phyloP scores from a whole-genome alignment of 2,797 vertebrate genomes.

The Anguilla obscura region DNA sequence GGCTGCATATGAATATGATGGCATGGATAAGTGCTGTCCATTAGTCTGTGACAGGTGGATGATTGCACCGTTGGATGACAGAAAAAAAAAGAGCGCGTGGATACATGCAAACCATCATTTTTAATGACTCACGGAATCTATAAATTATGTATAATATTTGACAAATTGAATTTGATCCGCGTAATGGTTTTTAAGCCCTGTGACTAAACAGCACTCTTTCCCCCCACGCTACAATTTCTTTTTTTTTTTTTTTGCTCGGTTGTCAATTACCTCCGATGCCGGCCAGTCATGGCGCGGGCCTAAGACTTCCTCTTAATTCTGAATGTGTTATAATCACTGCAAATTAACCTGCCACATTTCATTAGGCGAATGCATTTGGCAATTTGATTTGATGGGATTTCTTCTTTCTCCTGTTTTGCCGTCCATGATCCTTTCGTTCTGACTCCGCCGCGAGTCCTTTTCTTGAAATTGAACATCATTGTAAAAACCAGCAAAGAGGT shows the following conservation, averaged over 20 bases:
- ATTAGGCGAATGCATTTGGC: constrained; percentile 26
- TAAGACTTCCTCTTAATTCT: constrained; percentile 18
- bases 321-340: constrained; percentile 27
- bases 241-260: constrained; percentile 2
- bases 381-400: constrained; percentile 28
- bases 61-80: constrained; percentile 3
- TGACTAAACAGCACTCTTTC: constrained; percentile 28
- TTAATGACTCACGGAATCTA: constrained; percentile 23
- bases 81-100: constrained; percentile 5
- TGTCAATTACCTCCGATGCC: constrained; percentile 24
- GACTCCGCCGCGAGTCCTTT: background rate
- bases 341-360: constrained; percentile 33
- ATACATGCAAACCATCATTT: constrained; percentile 12
- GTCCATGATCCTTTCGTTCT: background rate
- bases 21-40: constrained; percentile 23
- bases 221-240: constrained; percentile 3
- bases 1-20: constrained; percentile 18
- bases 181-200: constrained; percentile 31
- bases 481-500: background rate
- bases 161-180: constrained; percentile 26
- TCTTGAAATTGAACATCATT: background rate
- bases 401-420: background rate
- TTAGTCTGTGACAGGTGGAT: constrained; percentile 6
- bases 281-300: constrained; percentile 13
- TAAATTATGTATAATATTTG: constrained; percentile 29